Conservation (phyloP, 1,140 invertebrate species). For the Leptestheria dahalacensis region DNA sequence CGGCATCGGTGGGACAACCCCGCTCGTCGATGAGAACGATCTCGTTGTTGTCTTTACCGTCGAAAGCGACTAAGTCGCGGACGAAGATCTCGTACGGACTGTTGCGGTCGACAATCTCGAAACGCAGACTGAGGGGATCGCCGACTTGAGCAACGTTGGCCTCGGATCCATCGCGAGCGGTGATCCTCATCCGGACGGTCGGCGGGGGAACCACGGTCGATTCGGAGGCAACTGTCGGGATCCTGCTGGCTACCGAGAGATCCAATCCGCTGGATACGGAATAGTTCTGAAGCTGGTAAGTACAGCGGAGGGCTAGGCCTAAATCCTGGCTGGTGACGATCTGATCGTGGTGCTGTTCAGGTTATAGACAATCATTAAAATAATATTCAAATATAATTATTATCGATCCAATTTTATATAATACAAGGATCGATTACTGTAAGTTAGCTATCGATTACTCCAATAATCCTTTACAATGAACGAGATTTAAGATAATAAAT, state of each 20-base stretch:
- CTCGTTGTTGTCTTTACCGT: conserved; percentile 35
- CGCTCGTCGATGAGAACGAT: conserved; percentile 35
- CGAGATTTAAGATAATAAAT: no score
- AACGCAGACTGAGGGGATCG: conserved; percentile 35
- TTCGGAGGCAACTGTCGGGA: conserved; percentile 27
- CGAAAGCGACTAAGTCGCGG: conserved; percentile 36
- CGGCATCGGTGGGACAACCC: conserved; percentile 36
- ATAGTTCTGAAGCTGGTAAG: conserved; percentile 35
- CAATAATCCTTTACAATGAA: no score
- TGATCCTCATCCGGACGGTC: conserved; percentile 37
- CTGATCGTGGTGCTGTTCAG: conserved; percentile 36
- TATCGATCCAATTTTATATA: no score
- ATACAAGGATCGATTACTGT: no score
- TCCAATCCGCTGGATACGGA: conserved; percentile 33
- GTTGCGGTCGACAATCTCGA: conserved; percentile 33
- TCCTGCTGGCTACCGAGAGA: conserved; percentile 26
- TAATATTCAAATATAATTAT: no score
- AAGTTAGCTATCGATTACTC: no score
- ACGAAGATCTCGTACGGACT: conserved; percentile 41
- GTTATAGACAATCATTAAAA: no score
- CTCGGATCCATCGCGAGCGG: conserved; percentile 32
- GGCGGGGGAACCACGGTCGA: conserved; percentile 34
- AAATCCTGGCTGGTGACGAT: conserved; percentile 39
- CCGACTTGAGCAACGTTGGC: conserved; percentile 32
- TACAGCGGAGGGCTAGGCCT: conserved; percentile 35